Conservation (phyloP, 2,113 vertebrate genomes). For the Gallinago undulata region DNA sequence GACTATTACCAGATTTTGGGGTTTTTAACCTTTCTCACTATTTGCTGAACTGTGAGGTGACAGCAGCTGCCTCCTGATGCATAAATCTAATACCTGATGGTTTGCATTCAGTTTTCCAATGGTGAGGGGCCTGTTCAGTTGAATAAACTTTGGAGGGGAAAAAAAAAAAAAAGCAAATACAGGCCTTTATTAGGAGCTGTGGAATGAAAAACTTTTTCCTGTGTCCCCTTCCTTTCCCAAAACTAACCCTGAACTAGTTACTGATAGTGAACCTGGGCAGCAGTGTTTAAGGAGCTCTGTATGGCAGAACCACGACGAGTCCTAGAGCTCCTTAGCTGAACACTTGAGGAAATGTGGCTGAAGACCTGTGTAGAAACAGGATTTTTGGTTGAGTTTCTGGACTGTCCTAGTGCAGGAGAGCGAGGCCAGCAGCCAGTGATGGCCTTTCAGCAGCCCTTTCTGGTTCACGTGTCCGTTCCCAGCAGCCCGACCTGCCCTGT, state of each 20-base stretch:
- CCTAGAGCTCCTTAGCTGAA: not conserved
- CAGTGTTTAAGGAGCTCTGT: not conserved
- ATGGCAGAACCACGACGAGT: accelerated
- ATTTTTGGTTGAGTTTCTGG: not conserved
- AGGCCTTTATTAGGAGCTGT: not conserved
- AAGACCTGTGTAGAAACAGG: not conserved
- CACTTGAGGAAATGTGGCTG: not conserved
- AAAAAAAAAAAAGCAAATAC: no score
- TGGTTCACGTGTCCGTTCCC: accelerated
- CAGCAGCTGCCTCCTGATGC: not conserved
- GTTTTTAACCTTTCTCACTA: not conserved
- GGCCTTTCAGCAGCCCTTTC: not conserved
- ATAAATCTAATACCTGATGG: not conserved
- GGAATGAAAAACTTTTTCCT: not conserved
- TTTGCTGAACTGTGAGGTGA: not conserved
- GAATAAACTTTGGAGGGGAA: not conserved
- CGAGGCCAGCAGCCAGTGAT: not conserved
- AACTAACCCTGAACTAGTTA: not conserved
- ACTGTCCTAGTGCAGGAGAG: not conserved
- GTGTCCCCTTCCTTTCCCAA: not conserved
- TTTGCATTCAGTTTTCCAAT: not conserved
- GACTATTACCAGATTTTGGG: not conserved
- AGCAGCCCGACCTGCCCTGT: not conserved
- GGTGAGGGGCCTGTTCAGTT: not conserved
- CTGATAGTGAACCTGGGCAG: not conserved